These are phyloP conservation scores for Hyles euphorbiae DNA, from an alignment of 1,140 invertebrate genomes.

Conservation along the genomic window DNA sequence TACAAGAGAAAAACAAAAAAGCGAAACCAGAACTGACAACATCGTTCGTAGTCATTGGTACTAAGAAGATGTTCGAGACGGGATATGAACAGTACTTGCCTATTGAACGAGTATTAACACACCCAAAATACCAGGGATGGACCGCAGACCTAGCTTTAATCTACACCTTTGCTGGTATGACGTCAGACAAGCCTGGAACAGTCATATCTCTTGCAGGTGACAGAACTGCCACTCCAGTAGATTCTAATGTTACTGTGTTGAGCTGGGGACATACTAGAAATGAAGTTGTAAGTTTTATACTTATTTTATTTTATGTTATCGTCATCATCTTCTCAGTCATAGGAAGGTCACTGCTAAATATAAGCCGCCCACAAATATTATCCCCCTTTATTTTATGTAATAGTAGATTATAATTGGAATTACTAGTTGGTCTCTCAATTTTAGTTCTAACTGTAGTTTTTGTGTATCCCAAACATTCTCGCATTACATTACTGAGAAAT, in stretches of 20 bases:
- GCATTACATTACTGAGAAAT: too few species aligned
- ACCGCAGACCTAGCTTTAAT: constrained; percentile 40
- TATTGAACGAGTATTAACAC: constrained; percentile 42
- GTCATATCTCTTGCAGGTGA: constrained; percentile 37
- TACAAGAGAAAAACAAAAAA: constrained; percentile 1
- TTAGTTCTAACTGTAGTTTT: too few species aligned
- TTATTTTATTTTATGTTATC: too few species aligned
- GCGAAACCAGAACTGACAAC: constrained; percentile 37
- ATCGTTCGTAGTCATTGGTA: constrained; percentile 51
- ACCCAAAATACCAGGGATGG: constrained; percentile 40
- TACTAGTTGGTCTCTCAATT: too few species aligned
- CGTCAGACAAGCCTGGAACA: constrained; percentile 45
- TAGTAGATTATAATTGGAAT: too few species aligned
- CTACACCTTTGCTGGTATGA: constrained; percentile 48
- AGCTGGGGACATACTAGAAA: constrained; percentile 46
- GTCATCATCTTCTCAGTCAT: too few species aligned
- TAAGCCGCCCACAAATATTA: too few species aligned
- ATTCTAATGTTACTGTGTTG: constrained; percentile 40
- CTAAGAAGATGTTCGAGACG: constrained; percentile 43
- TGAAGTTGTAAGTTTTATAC: constrained; percentile 25
- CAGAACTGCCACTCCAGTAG: constrained; percentile 22
- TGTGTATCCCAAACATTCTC: too few species aligned
- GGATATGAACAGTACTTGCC: constrained; percentile 50
- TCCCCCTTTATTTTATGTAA: too few species aligned
- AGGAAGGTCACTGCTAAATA: too few species aligned